Conservation (phyloP, 2,888 invertebrate species). For the Boloria euphrosyne region DNA sequence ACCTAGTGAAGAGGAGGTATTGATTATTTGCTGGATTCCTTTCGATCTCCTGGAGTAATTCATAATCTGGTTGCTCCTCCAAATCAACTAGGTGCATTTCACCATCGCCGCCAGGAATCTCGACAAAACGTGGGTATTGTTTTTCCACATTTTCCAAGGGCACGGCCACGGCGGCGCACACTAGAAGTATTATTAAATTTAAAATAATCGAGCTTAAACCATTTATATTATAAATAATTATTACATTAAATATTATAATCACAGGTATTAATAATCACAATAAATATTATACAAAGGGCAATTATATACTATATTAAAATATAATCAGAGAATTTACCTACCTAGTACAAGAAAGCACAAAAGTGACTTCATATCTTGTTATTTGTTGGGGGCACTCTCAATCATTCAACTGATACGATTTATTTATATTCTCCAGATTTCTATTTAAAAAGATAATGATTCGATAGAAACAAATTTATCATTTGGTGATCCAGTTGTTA, state of each 20-base stretch:
- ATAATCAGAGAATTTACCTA: not conserved
- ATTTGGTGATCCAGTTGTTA: no score
- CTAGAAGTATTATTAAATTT: constrained; percentile 35
- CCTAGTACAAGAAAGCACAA: constrained; percentile 19
- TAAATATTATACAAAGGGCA: no score
- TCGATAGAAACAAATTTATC: no score
- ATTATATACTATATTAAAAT: no score
- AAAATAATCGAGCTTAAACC: not conserved
- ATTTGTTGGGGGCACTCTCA: not conserved
- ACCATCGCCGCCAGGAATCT: constrained; percentile 52
- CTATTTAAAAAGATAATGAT: no score
- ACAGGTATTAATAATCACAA: no score
- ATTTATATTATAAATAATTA: no score
- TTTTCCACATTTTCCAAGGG: constrained; percentile 43
- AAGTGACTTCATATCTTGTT: constrained; percentile 24
- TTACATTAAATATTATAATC: no score
- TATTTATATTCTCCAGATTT: constrained; percentile 8
- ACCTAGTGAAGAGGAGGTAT: constrained; percentile 58
- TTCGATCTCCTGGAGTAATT: constrained; percentile 46
- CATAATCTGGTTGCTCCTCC: constrained; percentile 49
- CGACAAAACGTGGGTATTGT: constrained; percentile 48
- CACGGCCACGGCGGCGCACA: constrained; percentile 43
- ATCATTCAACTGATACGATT: not conserved
- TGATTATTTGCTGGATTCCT: constrained; percentile 51
- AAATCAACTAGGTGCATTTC: constrained; percentile 50